These are phyloP conservation scores for Drosophila biarmipes DNA, from an alignment of 1,140 invertebrate species.

Conservation along the genomic window DNA sequence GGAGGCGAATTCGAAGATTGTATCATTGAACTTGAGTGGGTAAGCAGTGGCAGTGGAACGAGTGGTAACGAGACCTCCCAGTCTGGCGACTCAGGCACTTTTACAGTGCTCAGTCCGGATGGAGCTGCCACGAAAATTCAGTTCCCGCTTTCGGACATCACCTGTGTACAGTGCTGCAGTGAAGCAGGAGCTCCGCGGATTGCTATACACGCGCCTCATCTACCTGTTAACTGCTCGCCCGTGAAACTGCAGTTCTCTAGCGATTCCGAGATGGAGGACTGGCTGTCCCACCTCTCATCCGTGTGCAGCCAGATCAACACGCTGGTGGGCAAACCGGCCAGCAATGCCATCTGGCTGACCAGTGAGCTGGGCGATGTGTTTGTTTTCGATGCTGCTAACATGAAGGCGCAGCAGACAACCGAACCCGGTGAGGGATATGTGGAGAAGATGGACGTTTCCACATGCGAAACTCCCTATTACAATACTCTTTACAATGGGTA, in stretches of 20 bases:
- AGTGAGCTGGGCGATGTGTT: slow-evolving; percentile 92
- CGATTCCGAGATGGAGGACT: slow-evolving; percentile 94
- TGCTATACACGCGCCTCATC: slow-evolving; percentile 88
- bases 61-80: slow-evolving; percentile 85
- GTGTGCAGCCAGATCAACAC: slow-evolving; percentile 90
- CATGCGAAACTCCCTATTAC: slow-evolving; percentile 88
- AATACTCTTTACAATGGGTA: slow-evolving; percentile 85
- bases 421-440: slow-evolving; percentile 83
- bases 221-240: slow-evolving; percentile 85
- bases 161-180: slow-evolving; percentile 90
- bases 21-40: slow-evolving; percentile 92
- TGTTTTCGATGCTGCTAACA: slow-evolving; percentile 88
- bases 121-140: slow-evolving; percentile 89
- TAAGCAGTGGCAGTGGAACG: slow-evolving; percentile 85
- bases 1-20: slow-evolving; percentile 89
- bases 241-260: slow-evolving; percentile 90
- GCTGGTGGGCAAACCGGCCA: slow-evolving; percentile 88
- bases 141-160: slow-evolving; percentile 87
- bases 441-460: slow-evolving; percentile 89
- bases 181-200: slow-evolving; percentile 91
- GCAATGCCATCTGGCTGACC: slow-evolving; percentile 91
- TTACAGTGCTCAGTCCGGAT: slow-evolving; percentile 91
- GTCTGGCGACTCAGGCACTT: slow-evolving; percentile 88
- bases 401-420: slow-evolving; percentile 84
- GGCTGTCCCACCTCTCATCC: slow-evolving; percentile 91